phyloP scores from a whole-genome alignment of 2,113 vertebrate genomes.

The Aldabrachelys gigantea region DNA sequence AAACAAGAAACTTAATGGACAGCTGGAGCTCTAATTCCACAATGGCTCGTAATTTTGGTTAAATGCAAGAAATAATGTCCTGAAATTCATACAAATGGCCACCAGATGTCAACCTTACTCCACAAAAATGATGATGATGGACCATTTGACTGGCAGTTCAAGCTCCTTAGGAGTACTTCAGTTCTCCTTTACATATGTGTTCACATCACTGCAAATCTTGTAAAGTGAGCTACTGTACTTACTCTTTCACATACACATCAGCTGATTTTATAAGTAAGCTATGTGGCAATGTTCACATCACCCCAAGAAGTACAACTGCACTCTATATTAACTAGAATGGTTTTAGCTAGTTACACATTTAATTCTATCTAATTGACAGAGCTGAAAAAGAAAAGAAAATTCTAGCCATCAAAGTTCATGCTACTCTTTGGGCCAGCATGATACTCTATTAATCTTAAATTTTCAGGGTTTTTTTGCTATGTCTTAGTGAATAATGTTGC shows the following conservation, averaged over 20 bases:
- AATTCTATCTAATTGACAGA: not conserved
- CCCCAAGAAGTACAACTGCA: not conserved
- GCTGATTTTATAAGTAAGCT: not conserved
- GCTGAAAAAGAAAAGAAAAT: not conserved
- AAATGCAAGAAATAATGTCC: not conserved
- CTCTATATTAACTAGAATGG: not conserved
- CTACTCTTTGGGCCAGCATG: not conserved
- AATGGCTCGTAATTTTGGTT: not conserved
- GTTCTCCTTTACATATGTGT: not conserved
- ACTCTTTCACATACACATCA: not conserved
- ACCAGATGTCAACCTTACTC: conserved; percentile 64
- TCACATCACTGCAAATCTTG: not conserved
- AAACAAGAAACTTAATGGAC: not conserved
- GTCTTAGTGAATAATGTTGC: not conserved
- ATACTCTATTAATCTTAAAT: not conserved
- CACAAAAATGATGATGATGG: not conserved
- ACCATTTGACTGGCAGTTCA: not conserved
- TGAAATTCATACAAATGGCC: not conserved
- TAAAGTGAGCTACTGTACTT: not conserved
- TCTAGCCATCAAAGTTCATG: not conserved
- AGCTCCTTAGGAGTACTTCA: not conserved
- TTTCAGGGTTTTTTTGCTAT: not conserved
- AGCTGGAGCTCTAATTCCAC: not conserved
- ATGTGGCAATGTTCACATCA: not conserved
- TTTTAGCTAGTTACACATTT: not conserved